Base-by-base conservation (phyloP, 2,888 invertebrate genomes). In the Charanyca ferruginea region DNA sequence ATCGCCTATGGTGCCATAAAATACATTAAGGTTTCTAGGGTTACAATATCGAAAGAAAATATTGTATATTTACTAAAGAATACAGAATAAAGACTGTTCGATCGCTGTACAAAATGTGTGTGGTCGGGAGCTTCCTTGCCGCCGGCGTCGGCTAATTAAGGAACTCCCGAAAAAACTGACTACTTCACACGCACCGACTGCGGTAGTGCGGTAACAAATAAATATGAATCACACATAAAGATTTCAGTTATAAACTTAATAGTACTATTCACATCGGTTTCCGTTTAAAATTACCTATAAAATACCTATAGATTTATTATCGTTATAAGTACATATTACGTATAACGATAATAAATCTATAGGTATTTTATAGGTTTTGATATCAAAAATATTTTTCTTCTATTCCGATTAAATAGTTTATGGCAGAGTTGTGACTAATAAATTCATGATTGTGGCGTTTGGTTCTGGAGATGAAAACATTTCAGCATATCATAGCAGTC, bases 111-210 rank as follows among this genome's bases (percentile, higher is more conserved):
- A 57, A 81, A 79, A 73, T 82, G 91, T 90, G 94, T 94, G 94
- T 94, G 94, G 94, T 92, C 94, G 89, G 80, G 73, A 85, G 89
- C 85, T 86, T 87, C 85, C 87, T 83, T 74, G 32, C 38, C 38
- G 83, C 83, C 79, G 85, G 85, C 87, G 83, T 84, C 85, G 79
- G 81, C 87, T 90, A 90, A 89, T 89, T 88, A 88, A 83, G 87
- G 84, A 87, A 84, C 75, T 70, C 66, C 86, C 77, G 81, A 89
- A 89, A 90, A 90, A 88, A 86, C 73, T 42, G 58, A 66, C 73
- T 71, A 79, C 74, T 87, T 85, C 85, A 86, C 81, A 86, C 79
- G 73, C 69, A 76, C 68, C 61, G 69, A 54, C 53, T 44, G 28
- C 41, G 45, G 57, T 57, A 65, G 65, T 49, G 35, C 41, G 45